Base-by-base conservation (phyloP, 1,140 invertebrate species). In the Apis cerana region DNA sequence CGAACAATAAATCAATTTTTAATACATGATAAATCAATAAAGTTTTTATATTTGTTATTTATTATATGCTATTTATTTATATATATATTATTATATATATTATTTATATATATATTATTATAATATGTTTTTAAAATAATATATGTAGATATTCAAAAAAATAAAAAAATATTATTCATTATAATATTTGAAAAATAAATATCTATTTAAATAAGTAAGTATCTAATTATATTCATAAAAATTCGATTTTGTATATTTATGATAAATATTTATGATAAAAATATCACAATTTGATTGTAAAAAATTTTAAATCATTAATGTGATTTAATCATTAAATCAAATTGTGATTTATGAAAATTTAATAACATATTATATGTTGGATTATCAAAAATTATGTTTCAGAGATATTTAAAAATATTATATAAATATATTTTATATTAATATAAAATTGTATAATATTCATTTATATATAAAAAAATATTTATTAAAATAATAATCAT, bases 341-440 rank as follows among this genome's bases (percentile, higher is more conserved):
- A 27, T 27, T 13, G 5, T 17, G 7, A 27, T 27, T 17, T 54
- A 23, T 71, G n/a, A 7, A 27, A 3, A 19, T n/a, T 54, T 71
- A 54, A 19, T 21, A 3, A 7, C 1, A n/a, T 68, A 67, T 21
- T n/a, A 8, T 48, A 52, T 11, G 9, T 4, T 19, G 7, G n/a
- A 71, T 71, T 79, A 9, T 54, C 19, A 61, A 52, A 71, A 52
- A 19, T 62, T 43, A 58, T 1, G 27, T 70, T 79, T 79, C 7
- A 43, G 54, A 61, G 10, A 65, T n/a, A 43, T 17, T 13, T 69
- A 15, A 17, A n/a, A 59, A 17, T 62, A 72, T 74, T 50, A 21
- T 19, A 33, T 80, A 62, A 80, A 80, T 43, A 43, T 43, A 43
- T 43, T 43, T 43, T 43, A 43, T 43, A 43, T 43, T 43, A 7